phyloP scores from a whole-genome alignment of 2,888 invertebrate species.

The Epinotia demarniana region DNA sequence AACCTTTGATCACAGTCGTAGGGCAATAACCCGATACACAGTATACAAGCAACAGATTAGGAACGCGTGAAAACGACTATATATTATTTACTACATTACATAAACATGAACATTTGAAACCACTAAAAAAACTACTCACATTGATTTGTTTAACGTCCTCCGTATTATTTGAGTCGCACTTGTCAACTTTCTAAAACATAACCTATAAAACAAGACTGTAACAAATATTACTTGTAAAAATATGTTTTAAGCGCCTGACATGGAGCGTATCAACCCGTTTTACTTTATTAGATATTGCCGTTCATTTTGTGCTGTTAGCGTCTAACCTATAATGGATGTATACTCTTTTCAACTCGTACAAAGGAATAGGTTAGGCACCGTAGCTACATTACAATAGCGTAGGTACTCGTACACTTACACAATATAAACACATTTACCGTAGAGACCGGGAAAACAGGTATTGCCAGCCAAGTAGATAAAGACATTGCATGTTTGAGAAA shows the following conservation, averaged over 20 bases:
- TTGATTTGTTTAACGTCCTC: not conserved
- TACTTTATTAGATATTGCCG: slow-evolving; percentile 7
- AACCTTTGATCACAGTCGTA: not conserved
- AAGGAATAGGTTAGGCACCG: too few relatives aligned
- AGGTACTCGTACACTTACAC: too few relatives aligned
- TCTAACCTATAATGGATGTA: not conserved
- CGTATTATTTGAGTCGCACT: not conserved
- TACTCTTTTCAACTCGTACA: too few relatives aligned
- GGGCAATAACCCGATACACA: not conserved
- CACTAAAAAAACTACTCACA: not conserved
- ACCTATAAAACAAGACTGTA: not conserved
- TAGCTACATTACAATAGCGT: too few relatives aligned
- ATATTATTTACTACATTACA: not conserved
- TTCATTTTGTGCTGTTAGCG: not conserved
- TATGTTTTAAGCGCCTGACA: not conserved
- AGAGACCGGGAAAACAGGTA: too few relatives aligned
- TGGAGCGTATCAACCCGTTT: not conserved
- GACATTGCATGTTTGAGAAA: too few relatives aligned
- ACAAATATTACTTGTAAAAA: not conserved
- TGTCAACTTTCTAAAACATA: slow-evolving; percentile 17
- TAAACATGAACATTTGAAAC: not conserved
- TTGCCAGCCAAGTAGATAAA: too few relatives aligned
- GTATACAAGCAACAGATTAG: not conserved
- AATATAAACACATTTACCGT: too few relatives aligned
- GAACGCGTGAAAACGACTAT: not conserved